Base-by-base conservation (phyloP, 2,888 invertebrate genomes). In the Meandrusa payeni region DNA sequence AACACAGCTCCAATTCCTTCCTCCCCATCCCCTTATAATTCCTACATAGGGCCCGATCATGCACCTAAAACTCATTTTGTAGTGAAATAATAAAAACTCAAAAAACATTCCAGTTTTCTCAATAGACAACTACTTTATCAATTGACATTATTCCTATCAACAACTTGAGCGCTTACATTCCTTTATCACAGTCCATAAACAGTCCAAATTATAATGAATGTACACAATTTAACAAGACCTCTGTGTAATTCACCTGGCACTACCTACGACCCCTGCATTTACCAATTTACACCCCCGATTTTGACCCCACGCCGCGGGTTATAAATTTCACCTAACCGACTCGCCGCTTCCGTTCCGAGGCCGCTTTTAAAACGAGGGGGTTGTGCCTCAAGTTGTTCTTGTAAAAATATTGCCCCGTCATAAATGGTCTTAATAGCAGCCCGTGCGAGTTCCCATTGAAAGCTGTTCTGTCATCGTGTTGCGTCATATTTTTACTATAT, bases 251-350 rank as follows among this genome's bases (percentile, higher is more conserved):
- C 36, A 43, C 41, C 44, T 41, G 39, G 49, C 47, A 33, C 46
- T 48, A 45, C 41, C 43, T 46, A 43, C 54, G 56, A 59, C 65
- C 69, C 71, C 68, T 57, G 63, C 72, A 70, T 75, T 71, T 70
- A 69, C 71, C 71, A 75, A 73, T 75, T 74, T 69, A 72, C 71
- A 72, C 72, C 73, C 72, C 66, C 69, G 63, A 66, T 67, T 68
- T 59, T 54, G 61, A 63, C 65, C 63, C 56, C 41, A n/a, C n/a
- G 32, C 34, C 49, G 55, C 55, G 52, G 68, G 70, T 66, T 66
- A 74, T 76, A 76, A 74, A 76, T 76, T 73, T 69, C 68, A 73
- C 68, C 67, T 73, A 76, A 76, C 81, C 73, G 76, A 76, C 83
- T 71, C 76, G 73, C 69, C 69, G 70, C 74, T 81, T 86, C 86